Percentiles rank a stretch among this genome's conserved stretches.
These are phyloP conservation scores for Octopus bimaculoides DNA, from an alignment of 1,140 invertebrate species.

Conservation along the genomic window DNA sequence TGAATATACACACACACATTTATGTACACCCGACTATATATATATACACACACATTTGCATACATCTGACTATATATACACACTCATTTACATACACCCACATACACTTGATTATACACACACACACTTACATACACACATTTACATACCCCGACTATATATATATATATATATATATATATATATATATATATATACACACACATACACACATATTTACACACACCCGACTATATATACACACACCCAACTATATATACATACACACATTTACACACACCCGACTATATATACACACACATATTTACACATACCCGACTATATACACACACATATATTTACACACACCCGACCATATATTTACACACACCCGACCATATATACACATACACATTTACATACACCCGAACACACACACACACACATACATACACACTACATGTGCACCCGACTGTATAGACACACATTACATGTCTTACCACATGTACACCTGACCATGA, in stretches of 20 bases:
- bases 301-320: not conserved
- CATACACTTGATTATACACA: not conserved
- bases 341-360: not conserved
- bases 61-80: too few relatives aligned
- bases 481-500: not conserved
- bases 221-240: not conserved
- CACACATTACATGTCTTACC: not conserved
- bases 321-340: not conserved
- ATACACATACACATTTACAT: not conserved
- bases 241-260: not conserved
- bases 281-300: not conserved
- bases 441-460: not conserved
- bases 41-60: not conserved
- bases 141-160: not conserved
- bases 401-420: not conserved
- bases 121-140: not conserved
- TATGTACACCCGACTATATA: not conserved
- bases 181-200: not conserved
- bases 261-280: not conserved
- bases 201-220: not conserved
- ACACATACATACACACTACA: not conserved
- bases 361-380: not conserved
- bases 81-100: not conserved
- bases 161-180: not conserved
- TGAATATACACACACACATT: not conserved